Percentiles rank a stretch among this genome's conserved stretches.
Evolutionary conservation across 35 echinoderm and acorn worm genomes (phyloP).

Genomic region (Ophiothrix spiculata): DNA sequence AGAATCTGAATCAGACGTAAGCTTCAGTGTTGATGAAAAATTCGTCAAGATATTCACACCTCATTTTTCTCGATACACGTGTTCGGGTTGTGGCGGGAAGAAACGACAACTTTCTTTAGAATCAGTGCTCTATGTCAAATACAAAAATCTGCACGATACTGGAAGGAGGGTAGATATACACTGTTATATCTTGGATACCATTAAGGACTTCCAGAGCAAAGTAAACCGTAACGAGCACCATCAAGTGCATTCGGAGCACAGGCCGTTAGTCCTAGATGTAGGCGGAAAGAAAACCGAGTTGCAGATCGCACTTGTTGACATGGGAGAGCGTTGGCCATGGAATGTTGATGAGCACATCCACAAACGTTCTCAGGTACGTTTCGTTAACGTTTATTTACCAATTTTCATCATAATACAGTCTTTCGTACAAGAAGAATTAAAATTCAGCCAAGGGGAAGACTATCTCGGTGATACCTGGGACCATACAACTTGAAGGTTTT

Average conservation of each 20-base stretch:
- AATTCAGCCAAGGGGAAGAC: background rate
- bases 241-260: background rate
- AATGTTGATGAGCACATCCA: background rate
- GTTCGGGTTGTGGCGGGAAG: slow-evolving; percentile 43
- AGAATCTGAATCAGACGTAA: background rate
- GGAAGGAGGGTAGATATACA: slow-evolving; percentile 25
- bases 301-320: background rate
- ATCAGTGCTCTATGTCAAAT: slow-evolving; percentile 25
- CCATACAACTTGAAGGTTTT: no score
- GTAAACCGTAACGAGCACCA: background rate
- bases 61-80: slow-evolving; percentile 47
- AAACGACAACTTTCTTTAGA: slow-evolving; percentile 27
- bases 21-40: slow-evolving; percentile 25
- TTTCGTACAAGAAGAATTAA: background rate
- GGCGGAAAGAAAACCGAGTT: background rate
- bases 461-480: background rate
- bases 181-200: slow-evolving; percentile 41
- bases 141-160: background rate
- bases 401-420: background rate
- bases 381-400: background rate
- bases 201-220: slow-evolving; percentile 5
- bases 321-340: slow-evolving; percentile 16
- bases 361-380: background rate
- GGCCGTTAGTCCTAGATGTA: background rate
- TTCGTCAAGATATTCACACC: slow-evolving; percentile 27